These are phyloP conservation scores for Pasiphila rectangulata DNA, from an alignment of 2,888 invertebrate species.

Conservation along the genomic window DNA sequence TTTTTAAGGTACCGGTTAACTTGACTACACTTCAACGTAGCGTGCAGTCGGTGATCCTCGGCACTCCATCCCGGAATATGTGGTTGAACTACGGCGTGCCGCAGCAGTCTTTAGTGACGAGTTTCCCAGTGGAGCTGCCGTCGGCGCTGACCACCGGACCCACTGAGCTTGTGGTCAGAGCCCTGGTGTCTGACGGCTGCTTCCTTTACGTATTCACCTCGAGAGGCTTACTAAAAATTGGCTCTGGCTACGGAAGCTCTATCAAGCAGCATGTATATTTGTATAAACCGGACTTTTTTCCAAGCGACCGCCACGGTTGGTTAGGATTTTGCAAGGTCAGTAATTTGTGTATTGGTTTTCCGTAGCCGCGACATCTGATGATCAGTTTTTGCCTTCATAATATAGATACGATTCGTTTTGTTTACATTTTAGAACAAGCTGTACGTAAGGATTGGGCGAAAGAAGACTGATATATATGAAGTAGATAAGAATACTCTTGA, in stretches of 20 bases:
- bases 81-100: slow-evolving; percentile 95
- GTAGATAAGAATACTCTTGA: slow-evolving; percentile 67
- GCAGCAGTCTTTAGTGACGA: slow-evolving; percentile 85
- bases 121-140: slow-evolving; percentile 80
- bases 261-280: slow-evolving; percentile 94
- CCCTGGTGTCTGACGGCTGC: slow-evolving; percentile 94
- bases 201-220: slow-evolving; percentile 93
- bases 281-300: slow-evolving; percentile 89
- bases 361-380: background rate
- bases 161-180: slow-evolving; percentile 68
- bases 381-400: background rate
- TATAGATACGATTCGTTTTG: background rate
- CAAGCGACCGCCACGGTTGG: slow-evolving; percentile 90
- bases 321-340: slow-evolving; percentile 90
- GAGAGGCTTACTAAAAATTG: slow-evolving; percentile 94
- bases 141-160: slow-evolving; percentile 52
- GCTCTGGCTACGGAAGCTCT: slow-evolving; percentile 96
- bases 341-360: slow-evolving; percentile 35
- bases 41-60: slow-evolving; percentile 92
- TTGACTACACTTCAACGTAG: slow-evolving; percentile 92
- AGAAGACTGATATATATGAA: slow-evolving; percentile 72
- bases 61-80: slow-evolving; percentile 90
- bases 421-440: slow-evolving; percentile 84
- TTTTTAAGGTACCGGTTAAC: slow-evolving; percentile 88
- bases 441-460: slow-evolving; percentile 85